These are phyloP conservation scores for Leptopilina clavipes DNA, from an alignment of 1,140 invertebrate species.

Conservation along the genomic window DNA sequence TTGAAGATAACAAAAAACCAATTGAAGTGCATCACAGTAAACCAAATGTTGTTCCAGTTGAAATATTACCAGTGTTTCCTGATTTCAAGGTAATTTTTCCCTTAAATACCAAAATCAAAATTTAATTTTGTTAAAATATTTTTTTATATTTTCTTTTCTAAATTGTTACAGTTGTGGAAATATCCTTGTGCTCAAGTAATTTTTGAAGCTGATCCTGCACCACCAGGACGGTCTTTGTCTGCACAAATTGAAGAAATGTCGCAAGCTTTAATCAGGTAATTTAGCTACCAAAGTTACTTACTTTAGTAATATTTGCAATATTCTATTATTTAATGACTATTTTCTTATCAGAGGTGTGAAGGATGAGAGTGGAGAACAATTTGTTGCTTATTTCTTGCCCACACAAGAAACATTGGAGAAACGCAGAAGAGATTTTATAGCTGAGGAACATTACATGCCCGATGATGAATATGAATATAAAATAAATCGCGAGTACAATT, in stretches of 20 bases:
- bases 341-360: conserved; percentile 88
- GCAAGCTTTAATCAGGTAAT: conserved; percentile 96
- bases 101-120: background rate
- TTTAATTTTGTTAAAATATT: background rate
- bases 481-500: conserved; percentile 96
- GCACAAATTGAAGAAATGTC: conserved; percentile 98
- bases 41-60: conserved; percentile 92
- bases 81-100: conserved; percentile 86
- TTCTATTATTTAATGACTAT: no score
- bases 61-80: conserved; percentile 92
- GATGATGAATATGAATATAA: conserved; percentile 96
- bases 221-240: conserved; percentile 85
- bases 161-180: conserved; percentile 86
- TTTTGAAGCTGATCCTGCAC: conserved; percentile 97
- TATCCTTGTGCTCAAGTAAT: conserved; percentile 98
- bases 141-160: background rate
- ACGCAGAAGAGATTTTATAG: conserved; percentile 85
- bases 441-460: conserved; percentile 87
- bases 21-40: conserved; percentile 97
- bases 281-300: no score
- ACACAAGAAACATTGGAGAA: conserved; percentile 94
- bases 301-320: no score
- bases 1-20: conserved; percentile 90
- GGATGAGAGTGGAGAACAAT: conserved; percentile 98
- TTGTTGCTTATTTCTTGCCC: conserved; percentile 98